A percentile compares a stretch with the other conserved stretches of the same genome.
Evolutionary conservation across 2,113 vertebrate species (phyloP).

Genomic region (Corythoichthys haematopterus): DNA sequence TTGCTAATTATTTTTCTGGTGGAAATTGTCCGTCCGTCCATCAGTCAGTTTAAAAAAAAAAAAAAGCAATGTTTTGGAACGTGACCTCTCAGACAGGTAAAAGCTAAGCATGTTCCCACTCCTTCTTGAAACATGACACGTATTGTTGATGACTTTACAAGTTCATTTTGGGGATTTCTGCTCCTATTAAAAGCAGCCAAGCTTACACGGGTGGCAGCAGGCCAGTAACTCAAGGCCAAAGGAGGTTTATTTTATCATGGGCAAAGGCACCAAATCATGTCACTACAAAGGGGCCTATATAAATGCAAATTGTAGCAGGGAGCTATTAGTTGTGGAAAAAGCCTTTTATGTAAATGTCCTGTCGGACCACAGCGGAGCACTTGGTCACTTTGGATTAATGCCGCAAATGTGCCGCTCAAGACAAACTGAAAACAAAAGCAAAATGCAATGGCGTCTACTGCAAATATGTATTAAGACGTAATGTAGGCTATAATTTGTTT

Average conservation of each 20-base stretch:
- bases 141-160: slow-evolving; percentile 50
- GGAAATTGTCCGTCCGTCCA: not conserved
- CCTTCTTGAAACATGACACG: not conserved
- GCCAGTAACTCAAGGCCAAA: slow-evolving; percentile 72
- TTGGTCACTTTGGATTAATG: slow-evolving; percentile 70
- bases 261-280: slow-evolving; percentile 76
- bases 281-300: slow-evolving; percentile 78
- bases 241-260: slow-evolving; percentile 74
- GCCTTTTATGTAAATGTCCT: slow-evolving; percentile 78
- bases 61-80: slow-evolving; percentile 21
- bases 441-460: slow-evolving; percentile 49
- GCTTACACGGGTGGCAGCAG: slow-evolving; percentile 50
- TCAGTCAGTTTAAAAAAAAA: not conserved
- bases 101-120: slow-evolving; percentile 10
- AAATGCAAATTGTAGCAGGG: slow-evolving; percentile 81
- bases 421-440: slow-evolving; percentile 55
- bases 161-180: slow-evolving; percentile 45
- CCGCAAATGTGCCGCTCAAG: slow-evolving; percentile 65
- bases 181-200: slow-evolving; percentile 69
- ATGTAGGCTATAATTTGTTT: not conserved
- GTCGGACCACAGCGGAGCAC: slow-evolving; percentile 62
- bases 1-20: not conserved
- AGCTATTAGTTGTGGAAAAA: slow-evolving; percentile 74
- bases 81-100: slow-evolving; percentile 30
- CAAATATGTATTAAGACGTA: not conserved